These are phyloP conservation scores for Drosophila mettleri DNA, from an alignment of 2,888 invertebrate species.

Conservation along the genomic window DNA sequence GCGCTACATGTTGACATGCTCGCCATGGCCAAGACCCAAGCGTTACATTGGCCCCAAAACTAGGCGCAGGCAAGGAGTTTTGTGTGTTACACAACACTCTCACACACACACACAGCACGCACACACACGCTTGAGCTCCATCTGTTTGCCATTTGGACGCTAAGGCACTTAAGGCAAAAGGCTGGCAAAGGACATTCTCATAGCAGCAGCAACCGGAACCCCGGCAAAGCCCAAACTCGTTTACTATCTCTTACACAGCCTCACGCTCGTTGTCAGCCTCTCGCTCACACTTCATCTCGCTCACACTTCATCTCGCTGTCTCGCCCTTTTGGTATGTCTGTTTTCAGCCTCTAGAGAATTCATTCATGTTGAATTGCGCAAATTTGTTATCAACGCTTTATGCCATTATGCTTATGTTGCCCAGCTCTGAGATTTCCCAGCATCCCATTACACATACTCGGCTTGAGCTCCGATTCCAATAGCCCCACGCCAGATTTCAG, in stretches of 20 bases:
- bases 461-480: not conserved
- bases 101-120: slow-evolving; percentile 4
- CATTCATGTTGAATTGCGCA: slow-evolving; percentile 82
- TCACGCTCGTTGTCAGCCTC: not conserved
- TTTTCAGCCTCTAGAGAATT: slow-evolving; percentile 76
- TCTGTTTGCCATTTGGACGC: slow-evolving; percentile 74
- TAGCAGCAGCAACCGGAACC: slow-evolving; percentile 34
- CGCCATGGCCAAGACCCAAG: slow-evolving; percentile 26
- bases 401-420: slow-evolving; percentile 80
- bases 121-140: slow-evolving; percentile 44
- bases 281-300: not conserved
- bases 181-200: slow-evolving; percentile 42
- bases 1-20: slow-evolving; percentile 30
- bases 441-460: slow-evolving; percentile 43
- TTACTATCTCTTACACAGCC: slow-evolving; percentile 2
- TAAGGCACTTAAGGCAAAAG: slow-evolving; percentile 67
- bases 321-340: slow-evolving; percentile 17
- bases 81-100: slow-evolving; percentile 19
- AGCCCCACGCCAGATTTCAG: slow-evolving; percentile 3
- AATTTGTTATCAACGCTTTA: slow-evolving; percentile 82
- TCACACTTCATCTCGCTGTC: slow-evolving; percentile 18
- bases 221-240: slow-evolving; percentile 5
- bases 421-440: slow-evolving; percentile 49
- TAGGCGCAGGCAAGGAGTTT: slow-evolving; percentile 9
- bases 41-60: slow-evolving; percentile 54